A percentile compares a stretch with the other conserved stretches of the same genome.
Evolutionary conservation across 2,888 invertebrate genomes (phyloP).

Genomic region (Drosophila vallismaia): DNA sequence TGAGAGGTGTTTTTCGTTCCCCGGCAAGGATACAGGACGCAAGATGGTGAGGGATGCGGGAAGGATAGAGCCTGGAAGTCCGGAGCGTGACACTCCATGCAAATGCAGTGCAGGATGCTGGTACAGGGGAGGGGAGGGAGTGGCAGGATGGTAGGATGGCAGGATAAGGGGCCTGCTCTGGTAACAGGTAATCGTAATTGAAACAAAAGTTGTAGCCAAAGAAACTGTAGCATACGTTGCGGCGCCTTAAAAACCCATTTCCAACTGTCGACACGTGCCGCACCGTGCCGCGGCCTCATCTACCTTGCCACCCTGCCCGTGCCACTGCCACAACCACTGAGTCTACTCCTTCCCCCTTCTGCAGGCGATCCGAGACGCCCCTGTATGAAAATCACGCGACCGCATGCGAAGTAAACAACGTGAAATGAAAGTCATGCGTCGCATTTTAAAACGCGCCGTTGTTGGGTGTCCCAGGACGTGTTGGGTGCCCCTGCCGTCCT

Average conservation of each 20-base stretch:
- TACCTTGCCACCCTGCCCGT: neutral
- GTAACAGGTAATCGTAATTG: constrained; percentile 75
- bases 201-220: constrained; percentile 74
- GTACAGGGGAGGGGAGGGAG: neutral
- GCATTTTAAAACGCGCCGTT: constrained; percentile 69
- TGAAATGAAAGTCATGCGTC: constrained; percentile 77
- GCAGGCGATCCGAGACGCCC: constrained; percentile 26
- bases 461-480: constrained; percentile 46
- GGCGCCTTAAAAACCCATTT: constrained; percentile 77
- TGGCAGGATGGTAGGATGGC: neutral
- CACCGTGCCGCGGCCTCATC: constrained; percentile 49
- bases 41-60: neutral
- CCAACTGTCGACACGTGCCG: constrained; percentile 78
- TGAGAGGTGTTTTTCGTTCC: constrained; percentile 10
- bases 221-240: constrained; percentile 73
- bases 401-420: constrained; percentile 77
- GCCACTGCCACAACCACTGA: neutral
- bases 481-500: constrained; percentile 1
- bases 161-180: constrained; percentile 10
- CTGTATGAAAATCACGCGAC: constrained; percentile 71
- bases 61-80: constrained; percentile 11
- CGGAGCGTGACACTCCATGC: constrained; percentile 41
- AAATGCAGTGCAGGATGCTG: constrained; percentile 28
- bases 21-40: neutral
- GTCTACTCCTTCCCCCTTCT: neutral